Evolutionary conservation across 2,113 vertebrate genomes (phyloP).

Genomic region (Ornithorhynchus anatinus): DNA sequence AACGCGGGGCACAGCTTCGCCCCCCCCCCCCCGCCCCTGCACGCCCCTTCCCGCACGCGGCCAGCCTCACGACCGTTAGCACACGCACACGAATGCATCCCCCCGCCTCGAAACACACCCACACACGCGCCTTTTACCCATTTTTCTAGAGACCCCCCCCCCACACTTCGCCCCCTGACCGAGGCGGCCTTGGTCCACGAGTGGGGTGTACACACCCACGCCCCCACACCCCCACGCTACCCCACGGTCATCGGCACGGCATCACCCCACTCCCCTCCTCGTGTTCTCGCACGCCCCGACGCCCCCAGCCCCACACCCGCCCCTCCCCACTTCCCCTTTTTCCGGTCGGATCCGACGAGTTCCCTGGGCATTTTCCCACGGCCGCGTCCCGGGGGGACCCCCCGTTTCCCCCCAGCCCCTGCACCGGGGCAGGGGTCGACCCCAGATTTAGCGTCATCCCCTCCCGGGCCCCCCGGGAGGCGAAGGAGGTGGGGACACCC

Average conservation of each 20-base stretch:
- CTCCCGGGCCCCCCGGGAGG: too few relatives aligned
- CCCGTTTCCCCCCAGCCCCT: too few relatives aligned
- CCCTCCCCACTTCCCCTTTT: not conserved
- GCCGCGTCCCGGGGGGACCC: too few relatives aligned
- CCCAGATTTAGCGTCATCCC: too few relatives aligned
- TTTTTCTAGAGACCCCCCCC: not conserved
- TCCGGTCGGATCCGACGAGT: too few relatives aligned
- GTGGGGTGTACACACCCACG: not conserved
- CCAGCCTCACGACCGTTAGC: too few relatives aligned
- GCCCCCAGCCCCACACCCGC: not conserved
- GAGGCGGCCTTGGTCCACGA: too few relatives aligned
- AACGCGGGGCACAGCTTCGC: not conserved
- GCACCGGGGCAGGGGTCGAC: slow-evolving; percentile 21
- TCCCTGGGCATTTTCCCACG: not conserved
- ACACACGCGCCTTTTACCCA: not conserved
- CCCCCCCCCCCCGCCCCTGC: not conserved
- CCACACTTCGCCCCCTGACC: not conserved
- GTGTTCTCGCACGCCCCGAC: too few relatives aligned
- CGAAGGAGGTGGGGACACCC: too few relatives aligned
- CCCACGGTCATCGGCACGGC: not conserved
- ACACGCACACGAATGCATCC: not conserved
- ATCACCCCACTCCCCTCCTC: not conserved
- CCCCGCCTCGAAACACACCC: not conserved
- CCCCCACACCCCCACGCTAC: not conserved
- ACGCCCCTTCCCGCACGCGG: not conserved